Conservation (phyloP, 2,888 invertebrate species). For the Heliconius erato region DNA sequence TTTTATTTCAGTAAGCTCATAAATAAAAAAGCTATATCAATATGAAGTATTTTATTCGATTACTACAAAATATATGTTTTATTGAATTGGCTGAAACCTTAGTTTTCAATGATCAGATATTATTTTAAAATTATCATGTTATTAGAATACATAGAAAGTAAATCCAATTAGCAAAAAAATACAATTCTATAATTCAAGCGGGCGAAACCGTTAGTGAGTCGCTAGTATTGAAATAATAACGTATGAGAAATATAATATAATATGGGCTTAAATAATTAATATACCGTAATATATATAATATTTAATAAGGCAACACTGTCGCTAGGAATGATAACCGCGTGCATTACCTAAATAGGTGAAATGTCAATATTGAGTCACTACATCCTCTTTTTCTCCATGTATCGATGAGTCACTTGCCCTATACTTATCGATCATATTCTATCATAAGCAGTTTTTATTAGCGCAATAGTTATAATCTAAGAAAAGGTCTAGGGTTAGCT, state of each 20-base stretch:
- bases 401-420: background rate
- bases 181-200: background rate
- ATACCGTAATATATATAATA: background rate
- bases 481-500: too few species aligned
- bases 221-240: background rate
- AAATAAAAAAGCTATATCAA: too few species aligned
- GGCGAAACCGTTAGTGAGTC: background rate
- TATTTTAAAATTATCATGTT: too few species aligned
- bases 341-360: conserved; percentile 5
- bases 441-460: background rate
- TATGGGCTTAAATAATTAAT: too few species aligned
- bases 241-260: too few species aligned
- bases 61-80: too few species aligned
- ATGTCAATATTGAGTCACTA: conserved; percentile 20
- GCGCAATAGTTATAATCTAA: too few species aligned
- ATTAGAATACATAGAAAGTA: too few species aligned
- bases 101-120: too few species aligned
- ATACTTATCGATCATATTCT: background rate
- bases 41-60: background rate
- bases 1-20: too few species aligned
- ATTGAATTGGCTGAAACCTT: too few species aligned
- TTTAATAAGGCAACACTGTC: background rate
- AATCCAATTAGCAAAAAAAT: background rate
- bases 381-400: background rate
- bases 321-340: background rate